These are phyloP conservation scores for Rousettus madagascariensis DNA, from an alignment of 2,797 vertebrate species.

Conservation along the genomic window DNA sequence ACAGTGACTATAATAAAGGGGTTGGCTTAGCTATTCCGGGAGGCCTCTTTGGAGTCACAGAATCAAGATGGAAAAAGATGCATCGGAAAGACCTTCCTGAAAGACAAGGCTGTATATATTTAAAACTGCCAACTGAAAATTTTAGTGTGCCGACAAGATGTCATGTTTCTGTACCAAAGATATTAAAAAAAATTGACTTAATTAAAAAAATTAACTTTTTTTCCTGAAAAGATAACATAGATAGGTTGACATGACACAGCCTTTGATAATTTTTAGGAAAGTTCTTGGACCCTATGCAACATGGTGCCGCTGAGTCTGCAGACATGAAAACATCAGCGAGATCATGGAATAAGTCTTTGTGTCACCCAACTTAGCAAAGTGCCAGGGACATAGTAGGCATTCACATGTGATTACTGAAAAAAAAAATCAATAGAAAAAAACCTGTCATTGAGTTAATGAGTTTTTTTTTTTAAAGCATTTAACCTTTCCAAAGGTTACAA, in stretches of 20 bases:
- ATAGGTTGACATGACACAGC: neutral
- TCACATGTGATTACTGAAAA: neutral
- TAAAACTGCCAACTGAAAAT: neutral
- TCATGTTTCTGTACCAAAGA: neutral
- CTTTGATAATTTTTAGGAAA: neutral
- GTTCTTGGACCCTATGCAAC: neutral
- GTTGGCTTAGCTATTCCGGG: neutral
- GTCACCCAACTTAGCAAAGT: neutral
- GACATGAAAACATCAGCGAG: neutral
- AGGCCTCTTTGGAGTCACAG: neutral
- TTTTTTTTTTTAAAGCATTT: neutral
- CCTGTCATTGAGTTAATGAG: neutral
- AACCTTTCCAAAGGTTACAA: neutral
- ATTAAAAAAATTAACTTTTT: neutral
- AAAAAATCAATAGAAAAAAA: neutral
- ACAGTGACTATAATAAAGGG: fast-evolving
- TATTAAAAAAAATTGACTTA: neutral
- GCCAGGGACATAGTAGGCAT: neutral
- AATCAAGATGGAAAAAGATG: neutral
- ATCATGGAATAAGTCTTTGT: neutral
- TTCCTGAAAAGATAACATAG: neutral
- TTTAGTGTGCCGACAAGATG: neutral
- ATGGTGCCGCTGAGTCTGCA: neutral
- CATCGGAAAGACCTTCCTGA: neutral
- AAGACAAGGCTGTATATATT: neutral